Percentiles rank a stretch among this genome's conserved stretches.
Evolutionary conservation across 2,797 vertebrate genomes (phyloP).

Genomic region (Pseudomugil gertrudae): DNA sequence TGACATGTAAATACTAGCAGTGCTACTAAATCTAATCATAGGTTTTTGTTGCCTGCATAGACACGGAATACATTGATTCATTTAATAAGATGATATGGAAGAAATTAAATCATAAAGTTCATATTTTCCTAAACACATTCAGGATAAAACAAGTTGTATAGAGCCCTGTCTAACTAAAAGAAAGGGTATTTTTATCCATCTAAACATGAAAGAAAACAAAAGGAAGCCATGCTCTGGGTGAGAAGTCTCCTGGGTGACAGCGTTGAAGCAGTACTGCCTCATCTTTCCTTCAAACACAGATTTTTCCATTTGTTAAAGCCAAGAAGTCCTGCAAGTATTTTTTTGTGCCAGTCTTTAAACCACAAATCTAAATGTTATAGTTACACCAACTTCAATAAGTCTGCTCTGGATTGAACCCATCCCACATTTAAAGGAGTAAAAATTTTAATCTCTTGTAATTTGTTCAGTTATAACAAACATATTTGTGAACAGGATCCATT

Average conservation of each 20-base stretch:
- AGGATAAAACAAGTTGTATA: too few species aligned
- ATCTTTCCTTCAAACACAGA: slow-evolving; percentile 1
- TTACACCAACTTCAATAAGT: not conserved
- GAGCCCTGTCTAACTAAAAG: too few species aligned
- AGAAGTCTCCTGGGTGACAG: not conserved
- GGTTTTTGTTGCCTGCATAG: too few species aligned
- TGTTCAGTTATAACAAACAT: slow-evolving; percentile 1
- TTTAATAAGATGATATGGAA: too few species aligned
- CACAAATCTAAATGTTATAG: not conserved
- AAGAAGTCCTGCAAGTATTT: not conserved
- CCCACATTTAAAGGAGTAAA: not conserved
- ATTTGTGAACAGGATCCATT: slow-evolving; percentile 16
- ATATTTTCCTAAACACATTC: too few species aligned
- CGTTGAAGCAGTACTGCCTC: not conserved
- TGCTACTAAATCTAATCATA: too few species aligned
- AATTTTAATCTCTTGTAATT: not conserved
- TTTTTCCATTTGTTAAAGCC: slow-evolving; percentile 3
- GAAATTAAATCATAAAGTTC: too few species aligned
- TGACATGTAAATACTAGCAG: too few species aligned
- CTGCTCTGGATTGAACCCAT: not conserved
- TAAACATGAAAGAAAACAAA: not conserved
- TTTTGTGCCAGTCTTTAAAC: not conserved
- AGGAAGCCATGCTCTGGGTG: not conserved
- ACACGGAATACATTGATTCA: too few species aligned
- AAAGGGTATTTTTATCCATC: too few species aligned